phyloP scores from a whole-genome alignment of 2,113 vertebrate species.

The Corythornis cristatus region DNA sequence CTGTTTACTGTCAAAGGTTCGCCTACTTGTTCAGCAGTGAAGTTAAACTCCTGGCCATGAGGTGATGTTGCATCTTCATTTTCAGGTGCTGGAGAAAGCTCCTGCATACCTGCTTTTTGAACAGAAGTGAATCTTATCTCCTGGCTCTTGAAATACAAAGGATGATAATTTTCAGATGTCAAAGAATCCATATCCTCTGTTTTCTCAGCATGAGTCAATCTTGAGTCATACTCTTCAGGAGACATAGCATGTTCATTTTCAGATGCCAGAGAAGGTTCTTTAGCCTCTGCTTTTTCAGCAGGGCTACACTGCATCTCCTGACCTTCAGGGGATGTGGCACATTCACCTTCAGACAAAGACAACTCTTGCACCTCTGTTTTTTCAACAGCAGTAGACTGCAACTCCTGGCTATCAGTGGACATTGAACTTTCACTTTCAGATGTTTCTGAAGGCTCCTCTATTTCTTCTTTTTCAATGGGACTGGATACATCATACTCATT shows the following conservation, averaged over 20 bases:
- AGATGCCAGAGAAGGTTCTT: constrained; percentile 58
- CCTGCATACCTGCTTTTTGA: not conserved
- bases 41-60: constrained; percentile 35
- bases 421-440: constrained; percentile 77
- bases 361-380: constrained; percentile 62
- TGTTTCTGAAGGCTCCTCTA: constrained; percentile 64
- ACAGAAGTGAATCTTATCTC: constrained; percentile 25
- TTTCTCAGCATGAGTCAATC: constrained; percentile 78
- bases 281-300: not conserved
- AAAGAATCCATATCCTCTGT: constrained; percentile 23
- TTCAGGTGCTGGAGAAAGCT: constrained; percentile 65
- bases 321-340: constrained; percentile 72
- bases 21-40: not conserved
- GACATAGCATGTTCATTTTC: constrained; percentile 67
- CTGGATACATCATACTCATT: constrained; percentile 17
- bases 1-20: constrained; percentile 55
- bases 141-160: not conserved
- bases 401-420: constrained; percentile 76
- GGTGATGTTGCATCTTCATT: constrained; percentile 65
- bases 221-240: constrained; percentile 70
- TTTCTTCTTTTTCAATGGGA: constrained; percentile 7
- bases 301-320: constrained; percentile 56
- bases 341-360: constrained; percentile 79
- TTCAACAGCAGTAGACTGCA: constrained; percentile 83
- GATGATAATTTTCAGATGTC: not conserved